Evolutionary conservation across 1,140 invertebrate species (phyloP).

Genomic region (Bradysia coprophila): DNA sequence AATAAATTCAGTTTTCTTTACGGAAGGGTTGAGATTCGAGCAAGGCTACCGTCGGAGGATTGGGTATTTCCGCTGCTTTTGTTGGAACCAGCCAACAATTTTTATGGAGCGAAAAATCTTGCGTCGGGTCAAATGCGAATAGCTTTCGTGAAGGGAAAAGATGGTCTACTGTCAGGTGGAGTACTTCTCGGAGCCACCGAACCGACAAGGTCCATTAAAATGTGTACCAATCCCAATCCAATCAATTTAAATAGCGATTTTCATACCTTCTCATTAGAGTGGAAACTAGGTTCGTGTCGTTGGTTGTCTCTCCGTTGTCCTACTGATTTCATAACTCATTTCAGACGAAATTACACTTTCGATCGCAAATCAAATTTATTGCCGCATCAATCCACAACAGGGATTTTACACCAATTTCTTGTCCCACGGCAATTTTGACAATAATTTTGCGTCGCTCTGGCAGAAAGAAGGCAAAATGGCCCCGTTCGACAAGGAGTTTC

Average conservation of each 20-base stretch:
- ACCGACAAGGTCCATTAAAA: conserved; percentile 10
- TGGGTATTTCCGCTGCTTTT: conserved; percentile 50
- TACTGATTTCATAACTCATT: neutral
- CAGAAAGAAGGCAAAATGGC: conserved; percentile 30
- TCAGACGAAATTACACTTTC: conserved; percentile 24
- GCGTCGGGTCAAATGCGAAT: conserved; percentile 27
- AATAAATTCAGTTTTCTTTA: conserved; percentile 39
- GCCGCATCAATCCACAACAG: conserved; percentile 24
- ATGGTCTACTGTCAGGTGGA: conserved; percentile 18
- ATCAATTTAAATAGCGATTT: conserved; percentile 37
- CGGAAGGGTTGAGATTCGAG: conserved; percentile 45
- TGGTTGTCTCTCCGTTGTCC: neutral
- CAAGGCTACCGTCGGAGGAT: conserved; percentile 47
- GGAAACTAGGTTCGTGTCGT: conserved; percentile 32
- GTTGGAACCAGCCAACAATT: conserved; percentile 24
- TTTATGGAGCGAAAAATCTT: conserved; percentile 24
- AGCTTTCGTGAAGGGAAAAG: conserved; percentile 25
- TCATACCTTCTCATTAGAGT: conserved; percentile 41
- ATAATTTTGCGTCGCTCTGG: conserved; percentile 21
- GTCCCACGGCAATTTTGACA: conserved; percentile 11
- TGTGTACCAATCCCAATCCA: conserved; percentile 10
- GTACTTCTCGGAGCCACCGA: conserved; percentile 13
- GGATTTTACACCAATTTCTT: conserved; percentile 19
- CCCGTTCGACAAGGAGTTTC: conserved; percentile 47
- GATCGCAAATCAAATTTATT: conserved; percentile 34